A percentile compares a stretch with the other conserved stretches of the same genome.
Evolutionary conservation across 35 echinoderm and acorn worm species (phyloP).

Genomic region (Holothuria glaberrima): DNA sequence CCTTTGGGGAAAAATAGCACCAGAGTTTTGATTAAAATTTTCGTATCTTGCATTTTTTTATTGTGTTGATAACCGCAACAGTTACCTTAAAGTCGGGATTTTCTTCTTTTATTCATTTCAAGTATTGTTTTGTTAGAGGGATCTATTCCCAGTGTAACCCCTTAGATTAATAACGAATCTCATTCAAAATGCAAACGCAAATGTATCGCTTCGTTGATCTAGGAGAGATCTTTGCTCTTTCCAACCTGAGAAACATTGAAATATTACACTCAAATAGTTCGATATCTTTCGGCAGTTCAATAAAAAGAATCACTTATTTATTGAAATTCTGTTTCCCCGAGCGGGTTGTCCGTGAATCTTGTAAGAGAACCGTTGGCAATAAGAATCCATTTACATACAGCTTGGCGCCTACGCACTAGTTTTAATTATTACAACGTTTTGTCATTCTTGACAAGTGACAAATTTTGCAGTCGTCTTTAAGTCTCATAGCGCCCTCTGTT

Average conservation of each 20-base stretch:
- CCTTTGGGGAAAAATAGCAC: no score
- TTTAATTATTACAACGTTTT: constrained; percentile 54
- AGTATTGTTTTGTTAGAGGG: not conserved
- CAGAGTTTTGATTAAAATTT: no score
- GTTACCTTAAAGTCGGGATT: no score
- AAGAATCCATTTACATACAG: constrained; percentile 9
- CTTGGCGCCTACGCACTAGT: constrained; percentile 3
- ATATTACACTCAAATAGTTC: constrained; percentile 52
- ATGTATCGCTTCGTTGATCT: constrained; percentile 46
- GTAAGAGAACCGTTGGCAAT: constrained; percentile 56
- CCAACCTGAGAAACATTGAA: not conserved
- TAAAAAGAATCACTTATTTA: constrained; percentile 51
- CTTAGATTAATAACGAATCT: constrained; percentile 38
- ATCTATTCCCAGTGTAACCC: not conserved
- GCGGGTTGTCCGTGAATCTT: constrained; percentile 9
- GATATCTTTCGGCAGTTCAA: constrained; percentile 42
- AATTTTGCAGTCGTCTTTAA: not conserved
- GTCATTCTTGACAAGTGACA: constrained; percentile 13
- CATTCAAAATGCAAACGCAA: constrained; percentile 49
- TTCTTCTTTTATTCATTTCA: no score
- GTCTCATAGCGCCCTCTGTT: constrained; percentile 13
- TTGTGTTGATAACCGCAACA: no score
- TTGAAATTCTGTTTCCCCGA: constrained; percentile 43
- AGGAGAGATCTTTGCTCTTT: constrained; percentile 7
- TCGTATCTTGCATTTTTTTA: no score